Evolutionary conservation across 2,888 invertebrate species (phyloP).

Genomic region (Colostygia pectinataria): DNA sequence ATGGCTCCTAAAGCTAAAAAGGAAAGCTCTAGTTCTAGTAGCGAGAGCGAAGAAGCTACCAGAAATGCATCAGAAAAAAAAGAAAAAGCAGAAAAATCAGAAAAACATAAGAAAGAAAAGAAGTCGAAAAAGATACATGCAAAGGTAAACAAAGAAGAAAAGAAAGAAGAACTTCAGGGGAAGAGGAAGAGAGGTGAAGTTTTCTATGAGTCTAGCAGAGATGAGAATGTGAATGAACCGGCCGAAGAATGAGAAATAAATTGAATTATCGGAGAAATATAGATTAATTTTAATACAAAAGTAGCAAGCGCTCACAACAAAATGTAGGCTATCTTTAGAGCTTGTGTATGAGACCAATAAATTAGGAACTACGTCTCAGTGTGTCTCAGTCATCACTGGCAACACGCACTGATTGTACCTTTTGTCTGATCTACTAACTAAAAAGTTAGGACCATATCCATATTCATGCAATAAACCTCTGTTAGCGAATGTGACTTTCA

Average conservation of each 20-base stretch:
- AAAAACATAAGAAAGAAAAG: constrained; percentile 29
- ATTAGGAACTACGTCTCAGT: too few species aligned
- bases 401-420: too few species aligned
- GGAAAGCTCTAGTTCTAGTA: constrained; percentile 19
- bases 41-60: constrained; percentile 34
- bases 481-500: too few species aligned
- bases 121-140: constrained; percentile 31
- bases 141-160: constrained; percentile 26
- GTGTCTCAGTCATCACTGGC: too few species aligned
- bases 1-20: constrained; percentile 7
- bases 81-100: constrained; percentile 29
- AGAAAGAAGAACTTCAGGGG: constrained; percentile 12
- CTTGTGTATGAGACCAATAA: too few species aligned
- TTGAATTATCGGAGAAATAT: constrained; percentile 14
- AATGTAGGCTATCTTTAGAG: too few species aligned
- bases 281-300: too few species aligned
- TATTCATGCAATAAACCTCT: too few species aligned
- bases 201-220: constrained; percentile 68
- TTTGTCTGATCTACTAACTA: too few species aligned
- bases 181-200: constrained; percentile 40
- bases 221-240: constrained; percentile 71
- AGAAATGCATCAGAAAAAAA: constrained; percentile 35
- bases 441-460: too few species aligned
- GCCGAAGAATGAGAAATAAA: constrained; percentile 45
- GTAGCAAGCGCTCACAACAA: too few species aligned